phyloP scores from a whole-genome alignment of 2,797 vertebrate genomes.

The Hydrocynus forskahlii region DNA sequence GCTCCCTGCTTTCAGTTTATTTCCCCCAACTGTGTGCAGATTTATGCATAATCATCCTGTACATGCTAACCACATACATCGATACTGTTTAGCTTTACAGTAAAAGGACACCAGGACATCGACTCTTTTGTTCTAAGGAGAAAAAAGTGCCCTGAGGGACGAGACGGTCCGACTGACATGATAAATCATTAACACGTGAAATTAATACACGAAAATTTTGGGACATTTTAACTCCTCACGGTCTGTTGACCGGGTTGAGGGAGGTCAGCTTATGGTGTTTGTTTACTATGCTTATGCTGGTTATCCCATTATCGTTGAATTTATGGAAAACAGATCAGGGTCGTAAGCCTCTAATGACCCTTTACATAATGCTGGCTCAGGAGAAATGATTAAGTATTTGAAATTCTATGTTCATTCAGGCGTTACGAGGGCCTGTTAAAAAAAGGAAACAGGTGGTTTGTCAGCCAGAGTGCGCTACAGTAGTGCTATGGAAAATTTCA shows the following conservation, averaged over 20 bases:
- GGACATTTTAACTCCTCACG: conserved; percentile 13
- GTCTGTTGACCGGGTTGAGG: conserved; percentile 12
- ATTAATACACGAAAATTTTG: conserved; percentile 18
- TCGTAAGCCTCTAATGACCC: conserved; percentile 29
- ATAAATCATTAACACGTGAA: conserved; percentile 11
- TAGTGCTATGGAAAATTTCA: conserved; percentile 29
- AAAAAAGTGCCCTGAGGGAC: conserved; percentile 10
- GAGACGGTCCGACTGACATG: conserved; percentile 25
- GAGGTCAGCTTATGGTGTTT: conserved; percentile 35
- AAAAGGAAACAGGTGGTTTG: neutral
- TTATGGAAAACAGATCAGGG: conserved; percentile 21
- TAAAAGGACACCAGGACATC: conserved; percentile 24
- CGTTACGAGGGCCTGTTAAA: neutral
- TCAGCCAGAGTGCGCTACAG: neutral
- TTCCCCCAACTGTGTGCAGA: no score
- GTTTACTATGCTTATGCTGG: conserved; percentile 39
- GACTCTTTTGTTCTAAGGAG: conserved; percentile 9
- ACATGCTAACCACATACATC: no score
- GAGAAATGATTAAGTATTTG: conserved; percentile 21
- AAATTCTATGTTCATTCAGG: conserved; percentile 20
- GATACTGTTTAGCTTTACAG: no score
- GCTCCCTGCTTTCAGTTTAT: no score
- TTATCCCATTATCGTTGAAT: conserved; percentile 45
- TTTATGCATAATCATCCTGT: no score
- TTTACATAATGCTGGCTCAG: conserved; percentile 22